Base-by-base conservation (phyloP, 2,797 vertebrate species). In the Crenichthys baileyi region DNA sequence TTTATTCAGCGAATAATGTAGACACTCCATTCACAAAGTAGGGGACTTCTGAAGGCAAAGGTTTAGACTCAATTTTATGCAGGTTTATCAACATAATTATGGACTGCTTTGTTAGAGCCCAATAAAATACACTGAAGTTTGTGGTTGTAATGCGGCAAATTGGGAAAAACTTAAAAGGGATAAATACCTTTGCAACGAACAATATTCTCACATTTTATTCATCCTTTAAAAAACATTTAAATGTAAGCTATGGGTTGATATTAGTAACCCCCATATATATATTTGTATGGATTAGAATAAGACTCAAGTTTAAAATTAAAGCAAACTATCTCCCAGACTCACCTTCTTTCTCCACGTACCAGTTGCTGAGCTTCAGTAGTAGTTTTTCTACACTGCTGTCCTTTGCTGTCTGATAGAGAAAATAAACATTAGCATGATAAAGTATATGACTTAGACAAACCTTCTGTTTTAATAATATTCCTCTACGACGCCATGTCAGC, bases 341-440 rank as follows among this genome's bases (percentile, higher is more conserved):
- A 98, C 98, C 98, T 90, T 99, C 98, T 93, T 98, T 99, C 83
- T 99, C 98, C 93, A 99, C 95, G 83, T 99, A 99, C 98, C 98
- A 99, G 76, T 85, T 90, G 89, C 86, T 96, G 76, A 99, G 96
- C 85, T 98, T 99, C 92, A 98, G 95, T 1, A 99, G 91, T 24
- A 99, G 95, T 89, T 98, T 99, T 88, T 99, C 98, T 50, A 96
- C 97, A 82, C 97, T 99, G 91, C 95, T 98, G 90, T 99, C 97
- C 77, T 96, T 96, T 11, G 97, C 97, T 2, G 98, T 97, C 98
- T 99, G 89, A 83, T 88, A 89, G 51, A 9, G 73, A 67, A 76
- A 75, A 71, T 1, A 79, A 63, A 16, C 1, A n/a, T 68, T 1
- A 2, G 11, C 4, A 65, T 46, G 13, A 55, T 15, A n/a, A 79